Evolutionary conservation across 2,888 invertebrate genomes (phyloP).

Genomic region (Cataglyphis livida): DNA sequence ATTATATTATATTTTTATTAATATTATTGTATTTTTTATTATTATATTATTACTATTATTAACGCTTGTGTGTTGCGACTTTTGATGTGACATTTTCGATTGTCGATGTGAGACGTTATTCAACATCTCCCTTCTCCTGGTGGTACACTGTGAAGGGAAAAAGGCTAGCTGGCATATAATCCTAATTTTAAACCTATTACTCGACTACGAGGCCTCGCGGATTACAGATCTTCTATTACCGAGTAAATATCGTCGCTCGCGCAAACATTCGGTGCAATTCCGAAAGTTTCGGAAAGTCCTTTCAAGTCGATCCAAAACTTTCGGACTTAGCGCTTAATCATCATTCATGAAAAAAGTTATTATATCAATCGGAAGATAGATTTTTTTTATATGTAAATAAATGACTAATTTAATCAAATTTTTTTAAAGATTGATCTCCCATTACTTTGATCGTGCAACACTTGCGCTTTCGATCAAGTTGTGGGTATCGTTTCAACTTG

Average conservation of each 20-base stretch:
- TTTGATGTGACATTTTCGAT: conserved; percentile 46
- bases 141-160: conserved; percentile 36
- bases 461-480: background rate
- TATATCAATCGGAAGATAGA: background rate
- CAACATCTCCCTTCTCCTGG: background rate
- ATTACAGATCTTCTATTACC: conserved; percentile 12
- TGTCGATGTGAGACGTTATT: conserved; percentile 27
- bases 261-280: background rate
- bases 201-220: background rate
- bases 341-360: background rate
- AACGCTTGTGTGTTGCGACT: conserved; percentile 65
- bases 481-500: conserved; percentile 15
- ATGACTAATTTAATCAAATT: background rate
- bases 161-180: conserved; percentile 68
- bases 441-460: background rate
- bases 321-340: conserved; percentile 20
- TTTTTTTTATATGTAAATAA: conserved; percentile 6
- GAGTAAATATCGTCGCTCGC: background rate
- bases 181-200: background rate
- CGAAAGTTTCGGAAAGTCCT: conserved; percentile 64
- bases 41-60: conserved; percentile 72
- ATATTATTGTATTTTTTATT: conserved; percentile 60
- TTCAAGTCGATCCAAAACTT: conserved; percentile 58
- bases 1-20: conserved; percentile 76
- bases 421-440: conserved; percentile 1